Conservation (phyloP, 1,140 invertebrate species). For the Bombus breviceps region DNA sequence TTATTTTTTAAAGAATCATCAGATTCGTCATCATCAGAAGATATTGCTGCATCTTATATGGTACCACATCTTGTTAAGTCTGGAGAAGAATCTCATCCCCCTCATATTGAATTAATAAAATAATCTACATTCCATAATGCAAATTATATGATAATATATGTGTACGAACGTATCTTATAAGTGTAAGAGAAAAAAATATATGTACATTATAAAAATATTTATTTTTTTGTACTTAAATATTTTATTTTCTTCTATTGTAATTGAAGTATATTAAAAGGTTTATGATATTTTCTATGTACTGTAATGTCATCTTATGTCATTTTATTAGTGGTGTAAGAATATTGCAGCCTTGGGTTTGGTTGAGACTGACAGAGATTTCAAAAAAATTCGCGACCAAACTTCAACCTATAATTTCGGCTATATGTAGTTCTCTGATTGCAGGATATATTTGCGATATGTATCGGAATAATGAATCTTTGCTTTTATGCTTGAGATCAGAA, state of each 20-base stretch:
- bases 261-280: not conserved
- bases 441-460: not conserved
- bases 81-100: conserved; percentile 19
- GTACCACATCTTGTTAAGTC: conserved; percentile 61
- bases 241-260: not conserved
- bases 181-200: not conserved
- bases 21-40: conserved; percentile 73
- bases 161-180: not conserved
- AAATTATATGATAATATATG: not conserved
- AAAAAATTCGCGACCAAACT: not conserved
- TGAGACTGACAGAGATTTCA: not conserved
- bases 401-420: not conserved
- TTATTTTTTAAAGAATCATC: conserved; percentile 64
- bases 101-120: conserved; percentile 8
- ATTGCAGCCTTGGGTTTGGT: not conserved
- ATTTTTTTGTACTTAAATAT: conserved; percentile 17
- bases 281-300: not conserved
- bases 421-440: not conserved
- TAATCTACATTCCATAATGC: not conserved
- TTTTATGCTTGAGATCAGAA: not conserved
- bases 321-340: not conserved
- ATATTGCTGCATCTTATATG: conserved; percentile 58
- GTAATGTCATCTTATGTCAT: no score
- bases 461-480: not conserved
- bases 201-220: conserved; percentile 23